These are phyloP conservation scores for Myotis pilosus DNA, from an alignment of 2,797 vertebrate genomes.

Conservation along the genomic window DNA sequence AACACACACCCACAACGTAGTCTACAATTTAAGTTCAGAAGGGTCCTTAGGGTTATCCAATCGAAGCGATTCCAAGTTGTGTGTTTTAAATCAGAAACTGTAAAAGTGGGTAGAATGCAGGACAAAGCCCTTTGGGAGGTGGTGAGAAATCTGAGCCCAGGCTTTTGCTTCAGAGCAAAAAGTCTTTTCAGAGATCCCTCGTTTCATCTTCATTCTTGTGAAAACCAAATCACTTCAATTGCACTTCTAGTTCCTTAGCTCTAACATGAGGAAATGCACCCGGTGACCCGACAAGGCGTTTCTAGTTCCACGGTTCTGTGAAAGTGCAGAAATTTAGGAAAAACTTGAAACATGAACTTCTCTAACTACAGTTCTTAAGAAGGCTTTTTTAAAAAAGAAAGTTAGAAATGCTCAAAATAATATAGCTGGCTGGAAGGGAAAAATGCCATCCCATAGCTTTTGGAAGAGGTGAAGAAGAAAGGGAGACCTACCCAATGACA, in stretches of 20 bases:
- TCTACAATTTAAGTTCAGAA: not conserved
- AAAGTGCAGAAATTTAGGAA: constrained; percentile 18
- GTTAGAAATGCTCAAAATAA: constrained; percentile 11
- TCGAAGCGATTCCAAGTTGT: not conserved
- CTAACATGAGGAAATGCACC: not conserved
- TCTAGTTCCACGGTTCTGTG: constrained; percentile 33
- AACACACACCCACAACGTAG: not conserved
- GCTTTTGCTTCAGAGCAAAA: not conserved
- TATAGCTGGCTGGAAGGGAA: not conserved
- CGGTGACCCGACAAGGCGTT: not conserved
- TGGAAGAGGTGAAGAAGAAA: not conserved
- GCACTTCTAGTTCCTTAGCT: not conserved
- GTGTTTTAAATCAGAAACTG: constrained; percentile 5
- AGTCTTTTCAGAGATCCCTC: not conserved
- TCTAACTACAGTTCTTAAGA: constrained; percentile 6
- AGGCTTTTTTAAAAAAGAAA: not conserved
- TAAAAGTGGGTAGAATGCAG: not conserved
- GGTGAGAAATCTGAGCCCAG: not conserved
- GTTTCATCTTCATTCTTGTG: not conserved
- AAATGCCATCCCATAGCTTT: not conserved
- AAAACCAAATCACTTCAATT: constrained; percentile 8
- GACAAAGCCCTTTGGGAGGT: not conserved
- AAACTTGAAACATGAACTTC: constrained; percentile 24
- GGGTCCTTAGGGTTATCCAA: not conserved
- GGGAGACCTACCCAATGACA: not conserved